Evolutionary conservation across 1,140 invertebrate species (phyloP).

Genomic region (Megalopta genalis): DNA sequence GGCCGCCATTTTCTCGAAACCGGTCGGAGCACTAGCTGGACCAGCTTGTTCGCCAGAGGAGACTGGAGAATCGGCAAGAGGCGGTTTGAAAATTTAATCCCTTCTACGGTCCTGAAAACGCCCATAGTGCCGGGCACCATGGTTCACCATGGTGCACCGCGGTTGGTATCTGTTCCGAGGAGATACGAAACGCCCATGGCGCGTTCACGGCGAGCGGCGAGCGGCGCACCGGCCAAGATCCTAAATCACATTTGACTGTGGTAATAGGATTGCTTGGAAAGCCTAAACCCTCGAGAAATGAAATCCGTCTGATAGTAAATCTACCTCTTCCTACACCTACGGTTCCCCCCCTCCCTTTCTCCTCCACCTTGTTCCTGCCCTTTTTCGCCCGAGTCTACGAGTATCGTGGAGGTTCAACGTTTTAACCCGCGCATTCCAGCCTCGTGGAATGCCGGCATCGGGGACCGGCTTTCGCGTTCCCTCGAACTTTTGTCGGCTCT

Average conservation of each 20-base stretch:
- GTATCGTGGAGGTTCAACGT: slow-evolving; percentile 16
- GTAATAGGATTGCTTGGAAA: slow-evolving; percentile 73
- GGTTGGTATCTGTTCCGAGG: slow-evolving; percentile 60
- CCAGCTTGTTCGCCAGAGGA: too few relatives aligned
- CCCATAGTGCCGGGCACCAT: slow-evolving; percentile 48
- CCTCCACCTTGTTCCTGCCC: not conserved
- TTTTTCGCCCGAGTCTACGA: slow-evolving; percentile 1
- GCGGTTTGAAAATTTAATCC: slow-evolving; percentile 56
- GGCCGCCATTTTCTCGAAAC: slow-evolving; percentile 37
- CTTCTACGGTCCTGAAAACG: slow-evolving; percentile 61
- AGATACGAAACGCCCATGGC: slow-evolving; percentile 70
- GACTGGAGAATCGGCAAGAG: slow-evolving; percentile 19
- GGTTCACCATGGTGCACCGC: slow-evolving; percentile 39
- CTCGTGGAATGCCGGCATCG: slow-evolving; percentile 23
- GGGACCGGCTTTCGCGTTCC: not conserved
- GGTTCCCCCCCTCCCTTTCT: not conserved
- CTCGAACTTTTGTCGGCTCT: not conserved
- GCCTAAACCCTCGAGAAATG: slow-evolving; percentile 64
- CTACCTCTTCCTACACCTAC: slow-evolving; percentile 55
- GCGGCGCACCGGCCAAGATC: slow-evolving; percentile 65
- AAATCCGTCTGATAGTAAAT: slow-evolving; percentile 71
- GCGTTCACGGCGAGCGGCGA: slow-evolving; percentile 55
- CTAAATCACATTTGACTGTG: slow-evolving; percentile 78
- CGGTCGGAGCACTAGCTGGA: not conserved
- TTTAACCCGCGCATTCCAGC: slow-evolving; percentile 37